Percentiles rank a stretch among this genome's conserved stretches.
These are phyloP conservation scores for Ctenomys sociabilis DNA, from an alignment of 2,113 vertebrate species.

Conservation along the genomic window DNA sequence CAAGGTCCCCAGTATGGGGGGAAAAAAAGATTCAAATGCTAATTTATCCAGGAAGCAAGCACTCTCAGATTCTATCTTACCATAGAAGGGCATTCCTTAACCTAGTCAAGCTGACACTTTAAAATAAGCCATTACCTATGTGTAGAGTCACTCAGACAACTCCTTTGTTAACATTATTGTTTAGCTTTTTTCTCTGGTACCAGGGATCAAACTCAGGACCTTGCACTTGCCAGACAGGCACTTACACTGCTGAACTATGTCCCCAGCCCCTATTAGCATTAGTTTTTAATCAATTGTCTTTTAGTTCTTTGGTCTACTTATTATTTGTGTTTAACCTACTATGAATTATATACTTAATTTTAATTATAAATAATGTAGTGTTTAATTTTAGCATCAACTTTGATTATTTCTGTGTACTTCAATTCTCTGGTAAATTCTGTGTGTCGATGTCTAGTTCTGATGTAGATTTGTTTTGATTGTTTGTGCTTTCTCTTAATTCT, in stretches of 20 bases:
- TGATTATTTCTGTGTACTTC: not conserved
- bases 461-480: not conserved
- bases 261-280: not conserved
- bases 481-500: conserved; percentile 5
- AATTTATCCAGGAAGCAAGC: not conserved
- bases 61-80: not conserved
- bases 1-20: too few species aligned
- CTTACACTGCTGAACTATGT: too few species aligned
- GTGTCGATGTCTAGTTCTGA: not conserved
- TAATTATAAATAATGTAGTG: not conserved
- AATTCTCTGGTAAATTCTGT: conserved; percentile 11
- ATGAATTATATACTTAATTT: not conserved
- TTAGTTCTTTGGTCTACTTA: not conserved
- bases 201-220: too few species aligned
- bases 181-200: too few species aligned
- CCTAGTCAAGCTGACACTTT: not conserved
- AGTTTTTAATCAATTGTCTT: conserved; percentile 26
- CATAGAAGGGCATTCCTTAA: not conserved
- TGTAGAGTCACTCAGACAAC: not conserved
- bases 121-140: not conserved
- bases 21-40: not conserved
- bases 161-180: not conserved
- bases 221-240: too few species aligned
- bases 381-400: not conserved
- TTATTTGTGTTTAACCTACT: not conserved